These are phyloP conservation scores for Stenolophus ochropezus DNA, from an alignment of 2,888 invertebrate species.

Conservation along the genomic window DNA sequence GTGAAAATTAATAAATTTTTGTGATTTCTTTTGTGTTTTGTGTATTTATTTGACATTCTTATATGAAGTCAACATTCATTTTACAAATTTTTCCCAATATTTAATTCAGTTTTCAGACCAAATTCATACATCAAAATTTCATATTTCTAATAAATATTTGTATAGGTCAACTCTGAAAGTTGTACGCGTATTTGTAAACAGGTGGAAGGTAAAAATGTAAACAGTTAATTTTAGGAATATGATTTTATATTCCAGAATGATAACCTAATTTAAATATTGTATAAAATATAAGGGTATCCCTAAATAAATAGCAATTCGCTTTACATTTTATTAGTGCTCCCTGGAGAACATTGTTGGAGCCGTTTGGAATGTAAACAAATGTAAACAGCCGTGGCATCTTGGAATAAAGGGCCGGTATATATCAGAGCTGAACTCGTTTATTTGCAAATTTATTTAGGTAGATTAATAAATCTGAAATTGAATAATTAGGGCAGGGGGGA, in stretches of 20 bases:
- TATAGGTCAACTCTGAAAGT: too few species aligned
- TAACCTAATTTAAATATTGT: neutral
- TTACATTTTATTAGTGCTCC: neutral
- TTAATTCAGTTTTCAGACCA: too few species aligned
- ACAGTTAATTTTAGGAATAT: too few species aligned
- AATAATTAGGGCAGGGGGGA: constrained; percentile 27
- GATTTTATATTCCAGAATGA: neutral
- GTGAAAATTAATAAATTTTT: too few species aligned
- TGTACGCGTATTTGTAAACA: too few species aligned
- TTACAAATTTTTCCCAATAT: too few species aligned
- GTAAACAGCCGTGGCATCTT: constrained; percentile 7
- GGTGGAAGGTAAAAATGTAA: too few species aligned
- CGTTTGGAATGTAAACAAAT: neutral
- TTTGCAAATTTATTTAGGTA: constrained; percentile 30
- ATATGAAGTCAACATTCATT: too few species aligned
- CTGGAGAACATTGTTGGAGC: neutral
- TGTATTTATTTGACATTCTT: too few species aligned
- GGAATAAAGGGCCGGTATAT: constrained; percentile 18
- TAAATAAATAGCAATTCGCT: neutral
- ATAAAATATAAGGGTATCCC: neutral
- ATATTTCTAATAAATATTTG: too few species aligned
- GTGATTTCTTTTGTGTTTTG: too few species aligned
- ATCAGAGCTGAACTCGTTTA: constrained; percentile 21
- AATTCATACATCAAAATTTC: too few species aligned
- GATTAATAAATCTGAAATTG: constrained; percentile 37